Evolutionary conservation across 2,797 vertebrate genomes (phyloP).

Genomic region (Chaetodon trifasciatus): DNA sequence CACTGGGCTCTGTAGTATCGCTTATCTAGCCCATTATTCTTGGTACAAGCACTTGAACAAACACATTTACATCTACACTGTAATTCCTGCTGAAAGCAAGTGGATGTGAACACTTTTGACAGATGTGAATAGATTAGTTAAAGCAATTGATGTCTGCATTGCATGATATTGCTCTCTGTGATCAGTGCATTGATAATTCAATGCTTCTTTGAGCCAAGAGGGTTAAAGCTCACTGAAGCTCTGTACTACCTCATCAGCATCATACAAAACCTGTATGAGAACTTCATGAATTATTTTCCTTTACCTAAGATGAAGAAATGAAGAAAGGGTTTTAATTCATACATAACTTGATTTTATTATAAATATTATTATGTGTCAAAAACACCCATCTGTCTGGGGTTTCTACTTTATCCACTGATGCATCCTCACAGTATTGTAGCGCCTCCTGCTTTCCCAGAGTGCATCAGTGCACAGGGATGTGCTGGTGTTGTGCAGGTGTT

Average conservation of each 20-base stretch:
- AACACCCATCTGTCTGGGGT: neutral
- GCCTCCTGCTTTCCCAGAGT: conserved; percentile 33
- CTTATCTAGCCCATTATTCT: conserved; percentile 49
- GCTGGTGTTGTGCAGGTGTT: conserved; percentile 65
- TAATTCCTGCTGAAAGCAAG: conserved; percentile 8
- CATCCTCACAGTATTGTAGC: conserved; percentile 2
- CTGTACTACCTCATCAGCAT: neutral
- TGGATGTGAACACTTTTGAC: conserved; percentile 6
- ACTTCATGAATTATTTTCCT: neutral
- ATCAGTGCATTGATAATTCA: conserved; percentile 14
- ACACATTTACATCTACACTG: conserved; percentile 16
- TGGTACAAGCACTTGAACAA: conserved; percentile 24
- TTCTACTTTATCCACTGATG: neutral
- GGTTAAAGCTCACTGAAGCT: neutral
- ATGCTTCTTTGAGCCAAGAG: neutral
- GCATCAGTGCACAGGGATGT: conserved; percentile 26
- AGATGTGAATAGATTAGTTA: conserved; percentile 8
- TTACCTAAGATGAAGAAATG: neutral
- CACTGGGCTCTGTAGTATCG: conserved; percentile 38
- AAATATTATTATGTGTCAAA: neutral
- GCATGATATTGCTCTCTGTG: conserved; percentile 4
- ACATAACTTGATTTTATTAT: neutral
- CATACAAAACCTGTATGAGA: neutral
- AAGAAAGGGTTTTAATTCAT: neutral
- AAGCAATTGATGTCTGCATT: conserved; percentile 4